Conservation (phyloP, 2,888 invertebrate species). For the Trileptium ribeirensis region DNA sequence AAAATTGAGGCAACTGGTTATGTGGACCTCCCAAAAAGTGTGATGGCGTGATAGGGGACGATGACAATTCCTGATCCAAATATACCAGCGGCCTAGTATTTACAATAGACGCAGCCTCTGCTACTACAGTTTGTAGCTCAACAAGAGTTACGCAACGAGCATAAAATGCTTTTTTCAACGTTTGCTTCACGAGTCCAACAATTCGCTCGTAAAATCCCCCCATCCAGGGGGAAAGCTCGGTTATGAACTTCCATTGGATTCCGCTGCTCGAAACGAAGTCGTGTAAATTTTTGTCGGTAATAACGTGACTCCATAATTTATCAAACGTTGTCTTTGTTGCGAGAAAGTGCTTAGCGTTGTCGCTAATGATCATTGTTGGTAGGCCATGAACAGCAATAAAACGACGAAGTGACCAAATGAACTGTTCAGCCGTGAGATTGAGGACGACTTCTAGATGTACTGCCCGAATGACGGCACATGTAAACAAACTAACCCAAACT, state of each 20-base stretch:
- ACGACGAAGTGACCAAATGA: slow-evolving; percentile 45
- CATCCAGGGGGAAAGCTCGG: neutral
- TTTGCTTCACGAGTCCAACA: neutral
- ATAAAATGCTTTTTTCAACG: neutral
- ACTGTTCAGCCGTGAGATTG: slow-evolving; percentile 43
- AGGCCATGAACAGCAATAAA: slow-evolving; percentile 42
- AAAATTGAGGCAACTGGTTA: neutral
- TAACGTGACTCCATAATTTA: slow-evolving; percentile 34
- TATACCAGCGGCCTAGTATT: slow-evolving; percentile 3
- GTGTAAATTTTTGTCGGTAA: neutral
- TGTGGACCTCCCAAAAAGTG: slow-evolving; percentile 2
- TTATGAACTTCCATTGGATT: neutral
- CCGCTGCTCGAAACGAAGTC: neutral
- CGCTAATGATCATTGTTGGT: slow-evolving; percentile 46
- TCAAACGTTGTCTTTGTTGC: neutral
- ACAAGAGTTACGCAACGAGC: neutral
- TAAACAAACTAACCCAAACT: slow-evolving; percentile 22
- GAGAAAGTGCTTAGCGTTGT: slow-evolving; percentile 52
- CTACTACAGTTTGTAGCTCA: slow-evolving; percentile 5
- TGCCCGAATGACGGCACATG: slow-evolving; percentile 17
- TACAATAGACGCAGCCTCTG: neutral
- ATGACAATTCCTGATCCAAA: neutral
- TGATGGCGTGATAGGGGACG: neutral
- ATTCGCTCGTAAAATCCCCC: neutral
- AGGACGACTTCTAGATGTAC: slow-evolving; percentile 15